phyloP scores from a whole-genome alignment of 37 sponge, comb jelly and placozoan genomes.

The Petrosia ficiformis region DNA sequence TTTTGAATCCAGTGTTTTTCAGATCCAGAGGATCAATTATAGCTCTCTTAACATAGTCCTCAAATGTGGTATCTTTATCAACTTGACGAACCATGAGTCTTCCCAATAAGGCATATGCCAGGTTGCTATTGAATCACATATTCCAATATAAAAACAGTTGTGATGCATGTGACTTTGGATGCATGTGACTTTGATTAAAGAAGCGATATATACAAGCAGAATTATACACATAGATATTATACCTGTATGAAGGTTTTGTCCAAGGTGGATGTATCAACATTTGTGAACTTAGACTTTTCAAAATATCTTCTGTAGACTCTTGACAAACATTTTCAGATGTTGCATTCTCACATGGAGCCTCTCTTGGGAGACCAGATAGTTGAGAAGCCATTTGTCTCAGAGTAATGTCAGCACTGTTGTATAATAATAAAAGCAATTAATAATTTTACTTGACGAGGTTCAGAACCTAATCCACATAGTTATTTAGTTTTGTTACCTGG shows the following conservation, averaged over 20 bases:
- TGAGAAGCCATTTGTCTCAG: slow-evolving; percentile 51
- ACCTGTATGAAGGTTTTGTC: slow-evolving; percentile 22
- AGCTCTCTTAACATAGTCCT: slow-evolving; percentile 50
- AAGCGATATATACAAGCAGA: background rate
- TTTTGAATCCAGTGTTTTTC: slow-evolving; percentile 67
- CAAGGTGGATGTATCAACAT: slow-evolving; percentile 5
- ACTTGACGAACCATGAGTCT: slow-evolving; percentile 7
- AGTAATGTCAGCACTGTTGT: slow-evolving; percentile 31
- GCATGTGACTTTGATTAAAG: background rate
- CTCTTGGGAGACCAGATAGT: slow-evolving; percentile 70
- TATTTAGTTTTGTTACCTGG: slow-evolving; percentile 9
- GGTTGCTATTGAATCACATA: slow-evolving; percentile 18
- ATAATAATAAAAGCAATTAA: too few relatives aligned
- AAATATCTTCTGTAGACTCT: background rate
- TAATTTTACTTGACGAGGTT: too few relatives aligned
- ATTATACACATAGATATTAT: background rate
- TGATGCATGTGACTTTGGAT: background rate
- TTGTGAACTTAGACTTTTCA: background rate
- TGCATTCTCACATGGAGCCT: slow-evolving; percentile 8
- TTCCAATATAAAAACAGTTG: background rate
- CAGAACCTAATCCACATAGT: too few relatives aligned
- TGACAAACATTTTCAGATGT: background rate
- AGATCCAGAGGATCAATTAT: slow-evolving; percentile 58
- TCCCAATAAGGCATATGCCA: slow-evolving; percentile 41
- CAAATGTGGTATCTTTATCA: slow-evolving; percentile 41